Evolutionary conservation across 1,140 invertebrate species (phyloP), one percentile per base, ranked within the genome.

Genomic region (Papilio polytes): DNA sequence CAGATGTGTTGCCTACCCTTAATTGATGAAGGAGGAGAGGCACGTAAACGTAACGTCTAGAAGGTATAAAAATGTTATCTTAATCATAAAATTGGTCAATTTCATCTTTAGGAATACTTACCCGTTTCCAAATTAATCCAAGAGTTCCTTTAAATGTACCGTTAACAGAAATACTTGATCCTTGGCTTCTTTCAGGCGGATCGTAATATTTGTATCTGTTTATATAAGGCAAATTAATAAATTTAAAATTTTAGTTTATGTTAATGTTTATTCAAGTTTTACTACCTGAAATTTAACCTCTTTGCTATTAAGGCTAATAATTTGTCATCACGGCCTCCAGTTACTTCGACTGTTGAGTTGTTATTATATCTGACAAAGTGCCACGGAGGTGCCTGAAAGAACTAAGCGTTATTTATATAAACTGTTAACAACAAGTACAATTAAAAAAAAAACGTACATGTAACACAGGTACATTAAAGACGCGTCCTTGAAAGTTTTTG

Each of bases 361-460:
- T 96, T 96, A 26, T 94, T 92, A 86, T 96, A 96, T 48, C 90
- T 95, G 0, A 97, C 96, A 88, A 97, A 97, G 89, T 97, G 96
- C 97, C 97, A 97, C 3, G 97, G 97, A 0, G 97, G 97, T 77
- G 97, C 97, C 97, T 97, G 87, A 91, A 79, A 80, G 76, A 12
- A 80, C 76, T 80, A 76, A 20, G 59, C 59, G 53, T 18, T 1
- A 0, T n/a, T 56, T 56, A 56, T 7, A 20, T n/a, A n/a, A n/a
- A 20, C 31, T 36, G 31, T 36, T 36, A 36, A 36, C 1, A 36
- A 36, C 31, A 36, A 63, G 9, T 13, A 18, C 1, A 56, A 56
- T 18, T 18, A 10, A 56, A 56, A 6, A 18, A 74, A 20, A 72
- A 44, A 87, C 95, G 94, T 90, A 97, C 97, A 88, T 97, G 96